Evolutionary conservation across 2,113 vertebrate species (phyloP).

Genomic region (Neomonachus schauinslandi): DNA sequence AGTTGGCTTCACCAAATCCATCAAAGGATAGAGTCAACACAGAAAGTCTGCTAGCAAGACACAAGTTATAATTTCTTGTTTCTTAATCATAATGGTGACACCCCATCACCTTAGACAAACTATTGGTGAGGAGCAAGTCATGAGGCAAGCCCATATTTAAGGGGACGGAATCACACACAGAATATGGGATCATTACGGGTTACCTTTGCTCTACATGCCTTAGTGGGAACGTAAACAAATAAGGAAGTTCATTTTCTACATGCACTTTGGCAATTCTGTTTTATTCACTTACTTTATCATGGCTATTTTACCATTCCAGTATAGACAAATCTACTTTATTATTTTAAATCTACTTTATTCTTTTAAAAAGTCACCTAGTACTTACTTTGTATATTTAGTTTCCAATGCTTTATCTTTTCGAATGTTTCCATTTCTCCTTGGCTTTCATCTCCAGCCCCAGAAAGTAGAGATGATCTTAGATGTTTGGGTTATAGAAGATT

Average conservation of each 20-base stretch:
- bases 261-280: not conserved
- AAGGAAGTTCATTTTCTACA: not conserved
- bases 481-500: not conserved
- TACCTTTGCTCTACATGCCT: not conserved
- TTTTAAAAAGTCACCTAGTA: not conserved
- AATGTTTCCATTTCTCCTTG: not conserved
- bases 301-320: not conserved
- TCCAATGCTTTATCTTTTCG: not conserved
- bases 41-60: not conserved
- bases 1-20: not conserved
- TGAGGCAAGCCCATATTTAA: not conserved
- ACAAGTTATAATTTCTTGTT: not conserved
- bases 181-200: not conserved
- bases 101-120: not conserved
- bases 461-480: not conserved
- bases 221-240: not conserved
- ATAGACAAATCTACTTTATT: not conserved
- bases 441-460: not conserved
- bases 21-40: not conserved
- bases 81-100: not conserved
- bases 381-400: not conserved
- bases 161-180: not conserved
- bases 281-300: not conserved
- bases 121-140: not conserved
- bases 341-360: not conserved